Percentiles rank a stretch among this genome's conserved stretches.
These are phyloP conservation scores for Equus przewalskii DNA, from an alignment of 2,113 vertebrate species.

Conservation along the genomic window DNA sequence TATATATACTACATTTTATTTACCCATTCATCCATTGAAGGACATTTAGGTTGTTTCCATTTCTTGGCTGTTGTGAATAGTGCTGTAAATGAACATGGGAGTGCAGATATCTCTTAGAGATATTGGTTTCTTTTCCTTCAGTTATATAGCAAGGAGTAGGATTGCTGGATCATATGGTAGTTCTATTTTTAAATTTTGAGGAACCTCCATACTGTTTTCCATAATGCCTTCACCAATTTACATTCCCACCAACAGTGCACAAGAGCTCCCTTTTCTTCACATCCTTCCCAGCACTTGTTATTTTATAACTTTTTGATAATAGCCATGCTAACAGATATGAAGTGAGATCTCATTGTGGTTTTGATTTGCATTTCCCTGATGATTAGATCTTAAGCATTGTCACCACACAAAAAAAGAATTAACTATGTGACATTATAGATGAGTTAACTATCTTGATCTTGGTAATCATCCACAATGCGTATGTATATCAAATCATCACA, in stretches of 20 bases:
- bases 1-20: neutral
- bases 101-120: neutral
- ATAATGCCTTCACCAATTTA: neutral
- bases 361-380: neutral
- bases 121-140: neutral
- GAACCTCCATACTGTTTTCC: neutral
- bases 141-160: neutral
- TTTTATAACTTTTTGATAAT: neutral
- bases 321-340: neutral
- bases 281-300: neutral
- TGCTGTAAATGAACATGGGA: neutral
- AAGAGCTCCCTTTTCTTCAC: neutral
- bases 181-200: neutral
- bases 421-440: neutral
- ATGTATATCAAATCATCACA: neutral
- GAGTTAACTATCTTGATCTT: neutral
- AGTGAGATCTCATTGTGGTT: neutral
- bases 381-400: neutral
- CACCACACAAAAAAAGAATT: neutral
- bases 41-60: neutral
- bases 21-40: neutral
- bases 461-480: neutral
- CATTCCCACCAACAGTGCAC: neutral
- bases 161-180: neutral
- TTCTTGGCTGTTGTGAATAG: neutral